These are phyloP conservation scores for Leptopilina drosophilae DNA, from an alignment of 2,888 invertebrate species.

Conservation along the genomic window DNA sequence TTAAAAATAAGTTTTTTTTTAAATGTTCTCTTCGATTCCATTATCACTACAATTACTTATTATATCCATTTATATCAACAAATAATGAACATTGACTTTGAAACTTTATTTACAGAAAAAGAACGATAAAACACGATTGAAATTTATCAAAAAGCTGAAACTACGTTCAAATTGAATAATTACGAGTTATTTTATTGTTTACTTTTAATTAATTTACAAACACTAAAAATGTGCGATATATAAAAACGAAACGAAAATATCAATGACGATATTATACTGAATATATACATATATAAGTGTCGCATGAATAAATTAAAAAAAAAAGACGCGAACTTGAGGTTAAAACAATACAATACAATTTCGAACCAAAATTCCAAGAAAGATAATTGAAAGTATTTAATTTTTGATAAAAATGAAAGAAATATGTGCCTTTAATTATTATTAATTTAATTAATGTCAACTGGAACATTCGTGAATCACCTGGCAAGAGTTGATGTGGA, in stretches of 20 bases:
- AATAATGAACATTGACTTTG: background rate
- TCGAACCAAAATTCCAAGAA: background rate
- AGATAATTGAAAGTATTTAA: background rate
- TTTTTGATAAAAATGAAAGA: background rate
- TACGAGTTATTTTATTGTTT: background rate
- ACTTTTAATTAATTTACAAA: background rate
- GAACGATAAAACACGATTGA: too few species aligned
- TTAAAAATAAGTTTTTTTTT: slow-evolving; percentile 5
- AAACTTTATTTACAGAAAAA: background rate
- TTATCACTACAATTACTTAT: background rate
- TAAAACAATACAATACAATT: slow-evolving; percentile 9
- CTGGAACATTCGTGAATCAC: slow-evolving; percentile 61
- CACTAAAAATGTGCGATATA: background rate
- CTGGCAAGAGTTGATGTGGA: slow-evolving; percentile 68
- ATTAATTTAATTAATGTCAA: background rate
- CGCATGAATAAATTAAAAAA: slow-evolving; percentile 30
- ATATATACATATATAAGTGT: slow-evolving; percentile 8
- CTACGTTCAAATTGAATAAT: too few species aligned
- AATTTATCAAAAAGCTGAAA: too few species aligned
- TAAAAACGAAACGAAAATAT: slow-evolving; percentile 23
- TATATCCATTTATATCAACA: background rate
- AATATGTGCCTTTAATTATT: background rate
- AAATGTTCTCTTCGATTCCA: background rate
- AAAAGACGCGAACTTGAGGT: background rate
- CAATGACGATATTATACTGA: slow-evolving; percentile 8